Conservation (phyloP, 2,888 invertebrate genomes). For the Rugalucina vietnamica region DNA sequence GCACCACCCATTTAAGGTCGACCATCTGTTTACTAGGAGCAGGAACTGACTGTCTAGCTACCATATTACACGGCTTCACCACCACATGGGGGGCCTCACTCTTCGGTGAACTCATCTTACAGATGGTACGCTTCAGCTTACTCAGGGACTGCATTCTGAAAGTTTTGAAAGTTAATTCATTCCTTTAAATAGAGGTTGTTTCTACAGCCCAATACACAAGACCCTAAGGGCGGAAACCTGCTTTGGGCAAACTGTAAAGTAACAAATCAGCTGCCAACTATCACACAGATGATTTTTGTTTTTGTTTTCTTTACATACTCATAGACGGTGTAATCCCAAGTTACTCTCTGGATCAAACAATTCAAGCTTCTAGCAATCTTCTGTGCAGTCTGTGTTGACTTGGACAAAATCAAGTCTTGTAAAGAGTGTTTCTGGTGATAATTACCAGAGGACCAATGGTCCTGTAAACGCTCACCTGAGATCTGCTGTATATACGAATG, state of each 20-base stretch:
- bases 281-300: too few species aligned
- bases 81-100: neutral
- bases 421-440: too few species aligned
- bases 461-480: too few species aligned
- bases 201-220: too few species aligned
- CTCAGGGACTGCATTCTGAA: slow-evolving; percentile 6
- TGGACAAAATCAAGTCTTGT: too few species aligned
- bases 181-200: neutral
- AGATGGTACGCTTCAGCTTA: slow-evolving; percentile 6
- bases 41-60: slow-evolving; percentile 51
- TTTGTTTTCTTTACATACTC: too few species aligned
- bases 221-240: neutral
- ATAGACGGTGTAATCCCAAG: too few species aligned
- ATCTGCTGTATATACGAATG: too few species aligned
- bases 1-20: slow-evolving; percentile 71
- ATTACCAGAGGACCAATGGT: too few species aligned
- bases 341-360: too few species aligned
- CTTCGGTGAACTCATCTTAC: neutral
- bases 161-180: neutral
- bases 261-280: neutral
- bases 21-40: slow-evolving; percentile 64
- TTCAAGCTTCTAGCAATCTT: too few species aligned
- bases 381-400: too few species aligned
- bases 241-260: neutral
- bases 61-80: slow-evolving; percentile 41